Percentiles rank a stretch among this genome's conserved stretches.
These are phyloP conservation scores for Hirtodrosophila histrioides DNA, from an alignment of 2,888 invertebrate genomes.

Conservation along the genomic window DNA sequence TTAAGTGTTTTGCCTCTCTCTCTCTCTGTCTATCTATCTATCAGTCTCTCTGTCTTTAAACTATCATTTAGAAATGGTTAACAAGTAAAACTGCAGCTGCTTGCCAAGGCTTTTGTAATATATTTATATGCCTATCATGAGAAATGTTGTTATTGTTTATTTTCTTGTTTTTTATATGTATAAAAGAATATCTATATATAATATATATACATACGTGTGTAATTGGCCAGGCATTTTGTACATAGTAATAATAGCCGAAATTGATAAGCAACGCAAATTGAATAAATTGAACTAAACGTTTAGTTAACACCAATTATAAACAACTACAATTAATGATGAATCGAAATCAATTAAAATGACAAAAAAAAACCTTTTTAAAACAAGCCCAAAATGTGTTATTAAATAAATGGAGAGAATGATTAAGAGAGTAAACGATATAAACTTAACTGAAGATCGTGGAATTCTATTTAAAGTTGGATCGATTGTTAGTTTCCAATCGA, in stretches of 20 bases:
- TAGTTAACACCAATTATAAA: conserved; percentile 81
- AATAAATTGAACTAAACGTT: conserved; percentile 59
- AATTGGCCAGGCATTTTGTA: conserved; percentile 73
- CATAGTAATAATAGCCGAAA: conserved; percentile 70
- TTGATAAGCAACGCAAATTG: conserved; percentile 57
- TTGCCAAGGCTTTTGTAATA: conserved; percentile 78
- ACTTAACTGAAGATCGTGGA: no score
- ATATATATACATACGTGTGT: conserved; percentile 36
- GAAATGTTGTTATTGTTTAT: conserved; percentile 76
- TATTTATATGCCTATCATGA: conserved; percentile 49
- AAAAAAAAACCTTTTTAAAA: conserved; percentile 66
- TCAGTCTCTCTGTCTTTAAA: conserved; percentile 20
- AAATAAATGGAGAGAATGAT: conserved; percentile 9
- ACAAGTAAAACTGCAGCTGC: conserved; percentile 50
- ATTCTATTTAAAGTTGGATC: no score
- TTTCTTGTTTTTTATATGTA: conserved; percentile 77
- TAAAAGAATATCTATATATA: conserved; percentile 57
- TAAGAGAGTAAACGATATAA: no score
- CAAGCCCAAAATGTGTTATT: conserved; percentile 43
- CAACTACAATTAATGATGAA: conserved; percentile 77
- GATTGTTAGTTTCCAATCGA: no score
- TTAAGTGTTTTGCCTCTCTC: conserved; percentile 63
- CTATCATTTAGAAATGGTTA: conserved; percentile 26
- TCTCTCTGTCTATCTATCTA: conserved; percentile 3
- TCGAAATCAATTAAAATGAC: conserved; percentile 73